Evolutionary conservation across 92 coral and sea anemone species (phyloP).

Genomic region (Palythoa heliodiscus): DNA sequence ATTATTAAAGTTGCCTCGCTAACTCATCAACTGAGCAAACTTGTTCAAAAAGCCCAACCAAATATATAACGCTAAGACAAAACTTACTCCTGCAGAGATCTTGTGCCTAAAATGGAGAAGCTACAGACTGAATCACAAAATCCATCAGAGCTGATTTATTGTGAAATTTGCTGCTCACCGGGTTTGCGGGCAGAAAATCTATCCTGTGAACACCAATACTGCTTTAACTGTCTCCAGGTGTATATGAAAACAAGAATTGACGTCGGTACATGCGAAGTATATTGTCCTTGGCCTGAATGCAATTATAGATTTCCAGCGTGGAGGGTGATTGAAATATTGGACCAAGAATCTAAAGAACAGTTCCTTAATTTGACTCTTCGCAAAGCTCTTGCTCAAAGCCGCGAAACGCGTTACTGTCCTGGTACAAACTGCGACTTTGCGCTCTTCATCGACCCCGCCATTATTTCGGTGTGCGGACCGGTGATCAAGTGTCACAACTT

Average conservation of each 20-base stretch:
- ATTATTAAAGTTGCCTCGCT: background rate
- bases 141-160: background rate
- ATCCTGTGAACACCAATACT: conserved; percentile 19
- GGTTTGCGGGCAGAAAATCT: conserved; percentile 16
- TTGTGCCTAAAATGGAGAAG: background rate
- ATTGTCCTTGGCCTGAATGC: conserved; percentile 29
- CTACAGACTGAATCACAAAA: background rate
- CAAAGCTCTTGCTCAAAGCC: conserved; percentile 35
- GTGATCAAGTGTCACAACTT: conserved; percentile 20
- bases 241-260: conserved; percentile 7
- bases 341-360: background rate
- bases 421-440: conserved; percentile 48
- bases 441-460: conserved; percentile 5
- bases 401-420: conserved; percentile 51
- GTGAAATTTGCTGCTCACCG: conserved; percentile 29
- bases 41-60: background rate
- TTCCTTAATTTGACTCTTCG: conserved; percentile 33
- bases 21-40: background rate
- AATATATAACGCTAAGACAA: background rate
- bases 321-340: conserved; percentile 10
- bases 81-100: background rate
- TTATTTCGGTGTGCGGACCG: conserved; percentile 1
- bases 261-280: background rate
- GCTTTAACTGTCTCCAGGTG: background rate
- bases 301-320: conserved; percentile 6